phyloP scores from a whole-genome alignment of 1,140 invertebrate genomes.

The Adelges cooleyi region DNA sequence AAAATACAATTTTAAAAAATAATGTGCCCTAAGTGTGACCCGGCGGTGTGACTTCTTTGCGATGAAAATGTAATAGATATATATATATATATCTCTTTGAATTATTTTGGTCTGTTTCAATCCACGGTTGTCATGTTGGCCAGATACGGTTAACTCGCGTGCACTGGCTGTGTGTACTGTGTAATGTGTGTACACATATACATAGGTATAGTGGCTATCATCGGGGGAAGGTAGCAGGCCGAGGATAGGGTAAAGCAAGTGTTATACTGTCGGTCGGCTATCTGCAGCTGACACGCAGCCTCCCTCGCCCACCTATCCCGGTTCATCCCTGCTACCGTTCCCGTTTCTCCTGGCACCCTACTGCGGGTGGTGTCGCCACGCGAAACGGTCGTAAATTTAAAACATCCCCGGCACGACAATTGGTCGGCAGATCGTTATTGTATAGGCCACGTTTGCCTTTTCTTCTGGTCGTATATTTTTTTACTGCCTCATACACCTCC shows the following conservation, averaged over 20 bases:
- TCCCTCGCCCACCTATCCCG: neutral
- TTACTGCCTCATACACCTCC: neutral
- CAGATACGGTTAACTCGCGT: constrained; percentile 7
- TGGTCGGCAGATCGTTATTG: constrained; percentile 14
- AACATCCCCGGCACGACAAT: constrained; percentile 14
- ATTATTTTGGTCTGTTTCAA: too few species aligned
- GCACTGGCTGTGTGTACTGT: too few species aligned
- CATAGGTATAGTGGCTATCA: neutral
- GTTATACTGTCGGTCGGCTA: constrained; percentile 26
- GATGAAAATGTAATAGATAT: too few species aligned
- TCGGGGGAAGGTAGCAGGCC: neutral
- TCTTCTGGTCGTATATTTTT: neutral
- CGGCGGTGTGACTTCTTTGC: too few species aligned
- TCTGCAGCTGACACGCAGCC: constrained; percentile 25
- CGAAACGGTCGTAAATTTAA: constrained; percentile 20
- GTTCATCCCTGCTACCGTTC: neutral
- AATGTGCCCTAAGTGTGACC: too few species aligned
- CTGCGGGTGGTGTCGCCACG: neutral
- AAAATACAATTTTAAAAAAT: too few species aligned
- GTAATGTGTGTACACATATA: neutral
- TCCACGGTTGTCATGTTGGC: constrained; percentile 16
- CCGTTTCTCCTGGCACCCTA: too few species aligned
- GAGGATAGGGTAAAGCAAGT: constrained; percentile 23
- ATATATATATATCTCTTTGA: too few species aligned
- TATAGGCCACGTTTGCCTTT: neutral